phyloP scores from a whole-genome alignment of 1,140 invertebrate genomes.

The Parasteatoda tepidariorum region DNA sequence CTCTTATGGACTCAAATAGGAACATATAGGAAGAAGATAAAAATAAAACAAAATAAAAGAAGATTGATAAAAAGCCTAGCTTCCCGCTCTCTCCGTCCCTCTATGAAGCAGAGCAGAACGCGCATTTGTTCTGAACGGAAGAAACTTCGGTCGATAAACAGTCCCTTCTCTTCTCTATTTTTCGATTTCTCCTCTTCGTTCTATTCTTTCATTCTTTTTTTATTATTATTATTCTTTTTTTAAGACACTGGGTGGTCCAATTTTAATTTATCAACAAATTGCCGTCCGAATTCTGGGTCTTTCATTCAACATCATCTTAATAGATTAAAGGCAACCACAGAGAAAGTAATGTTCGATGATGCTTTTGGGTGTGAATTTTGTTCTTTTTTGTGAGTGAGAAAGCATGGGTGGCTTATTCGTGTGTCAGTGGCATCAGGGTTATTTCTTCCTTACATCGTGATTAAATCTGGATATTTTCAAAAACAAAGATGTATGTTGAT shows the following conservation, averaged over 20 bases:
- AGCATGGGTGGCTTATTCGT: background rate
- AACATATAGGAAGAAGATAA: background rate
- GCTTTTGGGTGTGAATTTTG: too few relatives aligned
- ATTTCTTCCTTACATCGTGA: background rate
- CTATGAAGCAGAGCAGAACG: background rate
- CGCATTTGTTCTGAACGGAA: background rate
- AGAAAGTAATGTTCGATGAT: too few relatives aligned
- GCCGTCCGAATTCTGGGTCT: background rate
- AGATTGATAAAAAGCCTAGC: background rate
- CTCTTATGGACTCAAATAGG: background rate
- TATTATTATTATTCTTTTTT: too few relatives aligned
- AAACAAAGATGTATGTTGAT: too few relatives aligned
- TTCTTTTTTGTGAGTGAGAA: too few relatives aligned
- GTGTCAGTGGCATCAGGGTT: background rate
- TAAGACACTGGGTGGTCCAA: slow-evolving; percentile 5
- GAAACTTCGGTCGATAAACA: background rate
- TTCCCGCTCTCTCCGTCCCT: background rate
- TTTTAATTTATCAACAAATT: slow-evolving; percentile 12
- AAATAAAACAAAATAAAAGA: too few relatives aligned
- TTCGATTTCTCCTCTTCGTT: background rate
- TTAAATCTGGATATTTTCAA: background rate
- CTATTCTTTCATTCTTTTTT: background rate
- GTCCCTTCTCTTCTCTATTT: too few relatives aligned
- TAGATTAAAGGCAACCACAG: too few relatives aligned
- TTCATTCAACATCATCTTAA: background rate